Conservation (phyloP, 2,113 vertebrate genomes). For the Lichenostomus cassidix region DNA sequence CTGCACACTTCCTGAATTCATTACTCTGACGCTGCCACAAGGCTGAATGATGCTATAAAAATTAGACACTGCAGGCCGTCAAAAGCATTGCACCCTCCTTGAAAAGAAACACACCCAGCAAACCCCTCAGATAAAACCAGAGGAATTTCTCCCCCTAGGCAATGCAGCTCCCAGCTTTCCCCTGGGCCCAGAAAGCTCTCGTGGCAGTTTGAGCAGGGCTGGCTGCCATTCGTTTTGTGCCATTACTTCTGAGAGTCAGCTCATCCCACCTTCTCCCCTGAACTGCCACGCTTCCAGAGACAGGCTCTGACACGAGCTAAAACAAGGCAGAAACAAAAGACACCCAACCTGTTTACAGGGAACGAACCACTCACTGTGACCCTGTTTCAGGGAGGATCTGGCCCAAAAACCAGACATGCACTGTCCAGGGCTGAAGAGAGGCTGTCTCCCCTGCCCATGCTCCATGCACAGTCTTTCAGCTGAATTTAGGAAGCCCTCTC, state of each 20-base stretch:
- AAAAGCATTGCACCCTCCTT: background rate
- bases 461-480: background rate
- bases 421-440: background rate
- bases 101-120: background rate
- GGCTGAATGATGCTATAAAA: conserved; percentile 24
- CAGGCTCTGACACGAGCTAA: background rate
- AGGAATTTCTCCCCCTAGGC: background rate
- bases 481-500: background rate
- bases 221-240: background rate
- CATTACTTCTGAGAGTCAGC: background rate
- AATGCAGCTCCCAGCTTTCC: background rate
- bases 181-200: background rate
- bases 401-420: background rate
- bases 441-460: background rate
- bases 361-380: background rate
- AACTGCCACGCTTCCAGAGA: background rate
- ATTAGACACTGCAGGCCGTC: background rate
- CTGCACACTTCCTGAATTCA: conserved; percentile 20
- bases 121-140: background rate
- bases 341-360: background rate
- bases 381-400: background rate
- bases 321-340: background rate
- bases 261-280: background rate
- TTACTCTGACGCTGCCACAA: background rate
- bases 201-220: background rate